These are phyloP conservation scores for Arothron firmamentum DNA, from an alignment of 2,113 vertebrate genomes.

Conservation along the genomic window DNA sequence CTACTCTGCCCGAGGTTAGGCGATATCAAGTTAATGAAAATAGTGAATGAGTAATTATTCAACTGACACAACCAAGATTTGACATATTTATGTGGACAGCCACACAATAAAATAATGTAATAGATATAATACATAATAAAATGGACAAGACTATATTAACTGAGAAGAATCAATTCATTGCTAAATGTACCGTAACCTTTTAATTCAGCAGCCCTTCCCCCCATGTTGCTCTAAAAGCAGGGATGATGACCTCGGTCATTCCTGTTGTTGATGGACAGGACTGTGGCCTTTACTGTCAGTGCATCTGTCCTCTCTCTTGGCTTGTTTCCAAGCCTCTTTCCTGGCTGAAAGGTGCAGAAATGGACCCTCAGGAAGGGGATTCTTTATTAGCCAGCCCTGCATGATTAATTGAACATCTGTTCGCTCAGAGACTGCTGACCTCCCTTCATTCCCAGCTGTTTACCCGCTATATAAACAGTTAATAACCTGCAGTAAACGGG, in stretches of 20 bases:
- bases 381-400: conserved; percentile 63
- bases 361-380: conserved; percentile 56
- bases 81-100: too few relatives aligned
- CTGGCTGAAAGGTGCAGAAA: conserved; percentile 50
- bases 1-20: too few relatives aligned
- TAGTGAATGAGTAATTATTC: too few relatives aligned
- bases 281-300: conserved; percentile 51
- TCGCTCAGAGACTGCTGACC: conserved; percentile 60
- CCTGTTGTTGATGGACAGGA: conserved; percentile 5
- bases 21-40: too few relatives aligned
- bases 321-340: conserved; percentile 42
- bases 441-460: conserved; percentile 63
- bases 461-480: conserved; percentile 63
- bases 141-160: too few relatives aligned
- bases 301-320: conserved; percentile 54
- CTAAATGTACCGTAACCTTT: background rate
- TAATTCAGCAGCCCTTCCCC: background rate
- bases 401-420: conserved; percentile 75
- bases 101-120: too few relatives aligned
- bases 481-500: conserved; percentile 52
- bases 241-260: conserved; percentile 13
- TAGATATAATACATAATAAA: too few relatives aligned
- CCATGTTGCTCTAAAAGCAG: background rate
- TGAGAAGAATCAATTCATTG: too few relatives aligned
- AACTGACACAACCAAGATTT: too few relatives aligned